Evolutionary conservation across 2,797 vertebrate genomes (phyloP).

Genomic region (Naso thynnoides): DNA sequence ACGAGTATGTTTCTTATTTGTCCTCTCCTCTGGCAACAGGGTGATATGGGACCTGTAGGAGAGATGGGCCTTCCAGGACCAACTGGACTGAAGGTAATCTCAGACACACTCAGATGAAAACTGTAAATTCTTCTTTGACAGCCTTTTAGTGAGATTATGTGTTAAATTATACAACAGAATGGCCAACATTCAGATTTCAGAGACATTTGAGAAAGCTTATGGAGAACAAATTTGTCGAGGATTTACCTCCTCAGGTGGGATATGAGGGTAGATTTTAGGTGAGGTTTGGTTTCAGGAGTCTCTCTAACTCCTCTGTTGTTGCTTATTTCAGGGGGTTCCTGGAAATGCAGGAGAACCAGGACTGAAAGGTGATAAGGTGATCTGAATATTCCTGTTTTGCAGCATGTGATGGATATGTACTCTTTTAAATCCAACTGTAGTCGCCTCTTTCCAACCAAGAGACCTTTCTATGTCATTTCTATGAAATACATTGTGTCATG

Average conservation of each 20-base stretch:
- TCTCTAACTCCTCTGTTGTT: constrained; percentile 52
- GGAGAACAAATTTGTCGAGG: neutral
- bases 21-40: constrained; percentile 84
- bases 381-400: constrained; percentile 97
- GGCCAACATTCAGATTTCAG: neutral
- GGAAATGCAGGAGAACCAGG: constrained; percentile 97
- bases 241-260: neutral
- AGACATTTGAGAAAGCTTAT: neutral
- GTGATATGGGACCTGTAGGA: constrained; percentile 93
- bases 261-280: neutral
- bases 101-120: constrained; percentile 28
- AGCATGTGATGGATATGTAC: constrained; percentile 79
- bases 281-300: neutral
- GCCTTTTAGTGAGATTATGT: neutral
- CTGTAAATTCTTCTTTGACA: constrained; percentile 10
- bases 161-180: constrained; percentile 9
- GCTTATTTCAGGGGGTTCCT: constrained; percentile 92
- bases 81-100: constrained; percentile 94
- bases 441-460: constrained; percentile 20
- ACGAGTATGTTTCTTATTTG: constrained; percentile 30
- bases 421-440: constrained; percentile 50
- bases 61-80: constrained; percentile 92
- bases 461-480: neutral
- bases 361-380: constrained; percentile 99
- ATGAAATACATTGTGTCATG: constrained; percentile 9